Conservation (phyloP, 2,797 vertebrate genomes). For the Discoglossus pictus region DNA sequence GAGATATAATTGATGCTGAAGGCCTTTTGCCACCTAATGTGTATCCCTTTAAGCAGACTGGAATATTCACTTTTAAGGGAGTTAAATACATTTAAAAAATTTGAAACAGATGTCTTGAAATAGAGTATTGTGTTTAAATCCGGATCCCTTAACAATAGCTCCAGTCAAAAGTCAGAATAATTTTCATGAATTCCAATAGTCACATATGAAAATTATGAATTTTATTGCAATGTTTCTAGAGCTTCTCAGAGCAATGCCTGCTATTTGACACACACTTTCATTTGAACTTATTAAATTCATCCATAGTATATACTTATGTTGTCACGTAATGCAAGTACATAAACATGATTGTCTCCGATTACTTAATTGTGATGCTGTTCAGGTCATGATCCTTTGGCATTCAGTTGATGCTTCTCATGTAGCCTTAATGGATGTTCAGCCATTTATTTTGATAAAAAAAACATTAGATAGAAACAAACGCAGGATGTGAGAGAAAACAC, state of each 20-base stretch:
- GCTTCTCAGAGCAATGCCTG: conserved; percentile 39
- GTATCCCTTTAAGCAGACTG: too few species aligned
- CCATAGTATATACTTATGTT: conserved; percentile 45
- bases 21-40: too few species aligned
- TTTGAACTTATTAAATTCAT: conserved; percentile 49
- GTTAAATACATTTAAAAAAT: too few species aligned
- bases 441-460: conserved; percentile 43
- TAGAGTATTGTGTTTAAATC: too few species aligned
- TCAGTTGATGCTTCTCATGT: conserved; percentile 48
- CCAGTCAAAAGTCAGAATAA: neutral
- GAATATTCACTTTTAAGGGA: too few species aligned
- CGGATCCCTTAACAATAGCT: neutral
- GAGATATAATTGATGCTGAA: too few species aligned
- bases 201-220: conserved; percentile 31
- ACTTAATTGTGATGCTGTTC: conserved; percentile 43
- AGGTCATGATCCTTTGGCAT: conserved; percentile 45
- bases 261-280: conserved; percentile 42
- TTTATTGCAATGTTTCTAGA: conserved; percentile 35
- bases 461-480: conserved; percentile 26
- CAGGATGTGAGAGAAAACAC: conserved; percentile 6
- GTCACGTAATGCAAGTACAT: conserved; percentile 39
- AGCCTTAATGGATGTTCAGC: conserved; percentile 45
- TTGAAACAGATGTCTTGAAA: too few species aligned
- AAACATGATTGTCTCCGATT: conserved; percentile 40
- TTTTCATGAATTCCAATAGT: conserved; percentile 8